Conservation (phyloP, 2,888 invertebrate species). For the Erpobdella octoculata region DNA sequence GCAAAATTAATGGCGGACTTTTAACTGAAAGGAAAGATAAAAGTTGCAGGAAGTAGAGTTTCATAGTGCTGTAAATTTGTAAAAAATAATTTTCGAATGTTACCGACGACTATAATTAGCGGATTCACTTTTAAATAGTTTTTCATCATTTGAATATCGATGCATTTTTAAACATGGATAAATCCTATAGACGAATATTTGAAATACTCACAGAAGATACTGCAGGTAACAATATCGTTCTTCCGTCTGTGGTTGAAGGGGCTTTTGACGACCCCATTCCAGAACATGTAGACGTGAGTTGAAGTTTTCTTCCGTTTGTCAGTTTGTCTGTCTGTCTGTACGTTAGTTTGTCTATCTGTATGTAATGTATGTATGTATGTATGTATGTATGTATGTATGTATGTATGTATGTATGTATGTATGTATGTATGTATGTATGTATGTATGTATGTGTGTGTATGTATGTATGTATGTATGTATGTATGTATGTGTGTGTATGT, state of each 20-base stretch:
- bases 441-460: no score
- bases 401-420: no score
- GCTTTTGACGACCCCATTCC: background rate
- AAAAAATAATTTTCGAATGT: background rate
- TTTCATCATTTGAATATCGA: background rate
- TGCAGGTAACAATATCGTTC: background rate
- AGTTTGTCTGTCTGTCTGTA: background rate
- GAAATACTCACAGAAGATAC: background rate
- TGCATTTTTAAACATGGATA: background rate
- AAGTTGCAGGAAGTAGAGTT: background rate
- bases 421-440: no score
- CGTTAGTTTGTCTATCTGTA: background rate
- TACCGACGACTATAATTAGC: background rate
- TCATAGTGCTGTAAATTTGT: background rate
- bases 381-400: no score
- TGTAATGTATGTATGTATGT: no score
- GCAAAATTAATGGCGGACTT: background rate
- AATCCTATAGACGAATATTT: constrained; percentile 11
- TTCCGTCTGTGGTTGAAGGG: background rate
- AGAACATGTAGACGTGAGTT: constrained; percentile 17
- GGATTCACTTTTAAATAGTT: background rate
- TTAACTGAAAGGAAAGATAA: background rate
- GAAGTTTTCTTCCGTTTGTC: background rate
- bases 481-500: no score
- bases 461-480: no score